A percentile compares a stretch with the other conserved stretches of the same genome.
Conservation (phyloP, 2,797 vertebrate species). For the Dendrocincla tyrannina region DNA sequence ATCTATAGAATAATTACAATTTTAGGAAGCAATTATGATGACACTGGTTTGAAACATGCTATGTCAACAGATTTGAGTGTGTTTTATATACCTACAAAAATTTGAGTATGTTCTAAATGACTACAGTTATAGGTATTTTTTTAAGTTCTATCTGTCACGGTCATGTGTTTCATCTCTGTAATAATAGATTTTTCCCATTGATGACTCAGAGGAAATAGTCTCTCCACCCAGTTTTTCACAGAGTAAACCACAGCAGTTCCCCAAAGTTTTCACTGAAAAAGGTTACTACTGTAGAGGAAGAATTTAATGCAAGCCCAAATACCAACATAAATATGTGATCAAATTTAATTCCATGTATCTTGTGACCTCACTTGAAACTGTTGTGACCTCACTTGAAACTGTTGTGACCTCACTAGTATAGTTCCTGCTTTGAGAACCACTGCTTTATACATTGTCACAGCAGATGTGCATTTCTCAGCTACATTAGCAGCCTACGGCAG, state of each 20-base stretch:
- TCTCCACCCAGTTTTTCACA: neutral
- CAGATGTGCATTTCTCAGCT: neutral
- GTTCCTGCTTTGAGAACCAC: neutral
- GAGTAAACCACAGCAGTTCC: neutral
- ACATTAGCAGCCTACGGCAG: neutral
- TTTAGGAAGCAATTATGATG: neutral
- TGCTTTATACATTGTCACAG: neutral
- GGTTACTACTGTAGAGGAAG: neutral
- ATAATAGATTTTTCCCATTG: neutral
- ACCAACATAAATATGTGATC: neutral
- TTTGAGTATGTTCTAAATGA: neutral
- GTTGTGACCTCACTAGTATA: neutral
- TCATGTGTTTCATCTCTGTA: neutral
- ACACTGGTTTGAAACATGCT: neutral
- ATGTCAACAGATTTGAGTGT: neutral
- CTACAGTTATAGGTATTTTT: neutral
- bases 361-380: neutral
- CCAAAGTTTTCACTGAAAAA: neutral
- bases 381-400: neutral
- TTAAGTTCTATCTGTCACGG: neutral
- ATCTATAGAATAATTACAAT: neutral
- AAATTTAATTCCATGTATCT: neutral
- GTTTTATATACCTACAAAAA: neutral
- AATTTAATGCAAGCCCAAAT: neutral
- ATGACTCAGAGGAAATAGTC: slow-evolving; percentile 7